Base-by-base conservation (phyloP, 2,888 invertebrate species). In the Empis stercorea region DNA sequence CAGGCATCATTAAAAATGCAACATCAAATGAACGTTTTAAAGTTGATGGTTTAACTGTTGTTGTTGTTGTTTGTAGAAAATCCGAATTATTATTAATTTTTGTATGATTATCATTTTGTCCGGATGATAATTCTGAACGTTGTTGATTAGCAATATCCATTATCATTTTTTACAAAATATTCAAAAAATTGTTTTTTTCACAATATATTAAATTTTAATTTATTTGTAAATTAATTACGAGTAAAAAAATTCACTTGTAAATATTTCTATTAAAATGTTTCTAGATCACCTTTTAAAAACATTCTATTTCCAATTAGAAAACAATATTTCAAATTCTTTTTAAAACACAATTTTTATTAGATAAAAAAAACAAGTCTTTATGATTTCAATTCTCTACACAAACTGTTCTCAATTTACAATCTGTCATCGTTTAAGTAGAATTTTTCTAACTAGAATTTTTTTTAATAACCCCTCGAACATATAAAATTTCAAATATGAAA, bases 21-120 rank as follows among this genome's bases (percentile, higher is more conserved):
- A 92, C 91, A 64, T 92, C 91, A 62, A 92, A 92, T 1, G 88
- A 85, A 14, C 92, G 73, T 60, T 92, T 92, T n/a, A 67, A 54
- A 36, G 56, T 73, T 55, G 66, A 60, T 1, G 58, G 74, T 60
- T 69, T 76, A 65, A 69, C 62, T 57, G 73, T 70, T 64, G 74
- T 71, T 34, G 69, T 62, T 57, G 73, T 70, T 64, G 74, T 71
- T 34, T 30, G 5, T 27, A 40, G 20, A 38, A 52, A 49, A 13
- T 49, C 50, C 10, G 48, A 48, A n/a, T 56, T n/a, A n/a, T n/a
- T n/a, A n/a, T n/a, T 55, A 11, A 57, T 58, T 30, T 55, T 48
- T 20, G 52, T 50, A n/a, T 57, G 56, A 45, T 53, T 62, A 34
- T 55, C 56, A 69, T 70, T 59, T 27, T 27, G 23, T 27, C 23